Evolutionary conservation across 1,140 invertebrate genomes (phyloP), one percentile per base, ranked within the genome.

Genomic region (Rhagoletis zephyria): DNA sequence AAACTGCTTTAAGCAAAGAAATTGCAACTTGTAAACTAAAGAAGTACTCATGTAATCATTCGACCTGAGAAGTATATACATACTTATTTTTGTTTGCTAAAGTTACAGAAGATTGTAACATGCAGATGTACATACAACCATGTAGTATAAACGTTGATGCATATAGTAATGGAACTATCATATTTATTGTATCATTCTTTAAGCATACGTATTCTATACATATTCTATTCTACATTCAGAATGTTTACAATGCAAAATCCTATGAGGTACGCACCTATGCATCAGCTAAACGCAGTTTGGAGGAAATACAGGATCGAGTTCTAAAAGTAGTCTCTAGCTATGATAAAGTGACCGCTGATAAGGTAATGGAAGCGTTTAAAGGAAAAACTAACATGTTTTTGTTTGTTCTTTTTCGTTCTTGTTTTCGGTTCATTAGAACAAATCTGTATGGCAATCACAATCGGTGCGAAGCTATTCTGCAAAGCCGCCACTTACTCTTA

Each of bases 261-360:
- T 85, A 61, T 65, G 77, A 86, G 88, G 74, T 91, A 88, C 56
- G 89, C 87, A 85, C 89, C 88, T 87, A 91, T 89, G 60, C 89
- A 65, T 87, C 88, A 10, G 87, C 88, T 45, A 94, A 94, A 89
- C 91, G 90, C 85, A 93, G 93, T 87, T 90, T 93, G 88, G 91
- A 94, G 89, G 94, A 96, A 91, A 95, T 97, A 89, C 93, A 95
- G 92, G 94, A 95, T 70, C 95, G 96, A 90, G 96, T 97, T 61
- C 93, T 97, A 89, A 96, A 96, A 95, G 96, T 97, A 89, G 95
- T 96, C 92, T 94, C 94, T 88, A 94, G 95, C 88, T 97, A 96
- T 93, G 96, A 97, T 94, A 97, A 97, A 95, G 94, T 97, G 87
- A 95, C 95, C 89, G 94, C 94, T 89, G 94, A 95, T 88, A 96